A percentile compares a stretch with the other conserved stretches of the same genome.
phyloP scores from a whole-genome alignment of 2,888 invertebrate genomes.

The Bibio marci region DNA sequence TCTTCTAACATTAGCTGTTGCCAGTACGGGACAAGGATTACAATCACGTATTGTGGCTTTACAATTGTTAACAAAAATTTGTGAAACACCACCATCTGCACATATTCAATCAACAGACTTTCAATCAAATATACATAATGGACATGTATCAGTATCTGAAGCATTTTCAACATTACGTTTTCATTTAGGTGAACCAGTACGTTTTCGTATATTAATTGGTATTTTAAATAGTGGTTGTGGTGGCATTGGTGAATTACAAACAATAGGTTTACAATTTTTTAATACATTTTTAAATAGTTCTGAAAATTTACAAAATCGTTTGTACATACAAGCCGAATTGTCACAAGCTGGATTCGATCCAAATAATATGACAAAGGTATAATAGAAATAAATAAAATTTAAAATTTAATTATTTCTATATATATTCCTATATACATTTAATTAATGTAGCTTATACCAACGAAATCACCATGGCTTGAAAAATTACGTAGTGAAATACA shows the following conservation, averaged over 20 bases:
- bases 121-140: conserved; percentile 37
- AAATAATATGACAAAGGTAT: conserved; percentile 30
- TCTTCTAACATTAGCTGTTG: conserved; percentile 66
- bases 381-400: not conserved
- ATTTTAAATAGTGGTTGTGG: conserved; percentile 73
- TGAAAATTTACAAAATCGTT: conserved; percentile 51
- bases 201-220: conserved; percentile 79
- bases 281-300: conserved; percentile 68
- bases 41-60: conserved; percentile 69
- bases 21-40: conserved; percentile 76
- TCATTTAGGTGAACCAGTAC: conserved; percentile 79
- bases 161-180: conserved; percentile 76
- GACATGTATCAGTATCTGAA: conserved; percentile 76
- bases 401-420: not conserved
- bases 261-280: conserved; percentile 57
- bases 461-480: conserved; percentile 44
- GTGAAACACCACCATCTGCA: conserved; percentile 36
- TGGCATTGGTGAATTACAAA: conserved; percentile 53
- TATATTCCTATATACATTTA: not conserved
- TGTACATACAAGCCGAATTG: conserved; percentile 73
- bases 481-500: conserved; percentile 50
- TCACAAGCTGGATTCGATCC: conserved; percentile 65
- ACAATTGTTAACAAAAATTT: conserved; percentile 74
- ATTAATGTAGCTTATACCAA: conserved; percentile 37
- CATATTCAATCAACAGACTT: conserved; percentile 15